Base-by-base conservation (phyloP, 2,888 invertebrate genomes). In the Trileptium ribeirensis region DNA sequence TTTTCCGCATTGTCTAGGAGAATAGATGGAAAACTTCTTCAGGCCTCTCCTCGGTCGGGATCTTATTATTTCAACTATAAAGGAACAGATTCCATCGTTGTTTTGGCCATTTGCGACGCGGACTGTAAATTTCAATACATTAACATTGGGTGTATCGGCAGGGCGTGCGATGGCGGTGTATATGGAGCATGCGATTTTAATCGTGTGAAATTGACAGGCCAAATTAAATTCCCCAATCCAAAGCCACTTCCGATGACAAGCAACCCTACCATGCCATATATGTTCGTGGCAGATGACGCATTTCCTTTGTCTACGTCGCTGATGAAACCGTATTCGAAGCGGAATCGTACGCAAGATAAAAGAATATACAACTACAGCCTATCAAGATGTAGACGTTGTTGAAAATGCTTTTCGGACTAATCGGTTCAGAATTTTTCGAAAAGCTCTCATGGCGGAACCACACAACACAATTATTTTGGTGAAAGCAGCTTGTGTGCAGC, bases 91-190 rank as follows among this genome's bases (percentile, higher is more conserved):
- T 87, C 85, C 80, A 84, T 87, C 74, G 85, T 89, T 1, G 83
- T 90, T 74, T 84, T 89, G 78, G 88, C 87, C 51, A 67, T 88
- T 78, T 89, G 87, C 8, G 88, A 89, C 85, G 88, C 88, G 31
- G 84, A 89, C 82, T 89, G 89, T 82, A 86, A 87, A n/a, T 86
- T 86, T 84, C 83, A 86, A 8, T 87, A 84, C 83, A 86, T 88
- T 8, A 87, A 89, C 83, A 84, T 87, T 74, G 88, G 88, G 15
- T 84, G 84, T 38, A 87, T 87, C 83, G 87, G 89, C 19, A 80
- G 86, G 81, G 85, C 87, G 75, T 86, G 85, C 51, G 88, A 89
- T 83, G 86, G 87, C 51, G 87, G 86, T 31, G 84, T 87, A 34
- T 86, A 86, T 78, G 74, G n/a, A n/a, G n/a, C n/a, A n/a, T n/a